phyloP scores from a whole-genome alignment of 2,113 vertebrate species.

The Aplodontia rufa region DNA sequence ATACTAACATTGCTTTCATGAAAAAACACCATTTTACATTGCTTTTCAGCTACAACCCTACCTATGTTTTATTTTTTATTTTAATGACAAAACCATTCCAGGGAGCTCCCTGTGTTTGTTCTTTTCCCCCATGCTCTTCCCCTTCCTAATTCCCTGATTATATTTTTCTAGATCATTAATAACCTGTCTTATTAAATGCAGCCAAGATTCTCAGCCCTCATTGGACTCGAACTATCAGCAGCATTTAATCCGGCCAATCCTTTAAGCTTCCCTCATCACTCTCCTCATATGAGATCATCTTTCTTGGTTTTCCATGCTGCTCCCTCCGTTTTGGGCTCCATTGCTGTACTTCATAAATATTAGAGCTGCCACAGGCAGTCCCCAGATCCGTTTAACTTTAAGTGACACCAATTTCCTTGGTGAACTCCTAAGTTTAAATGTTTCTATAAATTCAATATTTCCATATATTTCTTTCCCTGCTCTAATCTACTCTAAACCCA shows the following conservation, averaged over 20 bases:
- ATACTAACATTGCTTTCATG: background rate
- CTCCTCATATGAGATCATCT: background rate
- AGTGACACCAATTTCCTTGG: background rate
- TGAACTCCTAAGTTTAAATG: background rate
- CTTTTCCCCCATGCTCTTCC: background rate
- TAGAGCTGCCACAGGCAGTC: no score
- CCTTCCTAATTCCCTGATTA: background rate
- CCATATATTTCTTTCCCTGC: background rate
- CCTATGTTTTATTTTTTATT: background rate
- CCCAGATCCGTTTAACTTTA: background rate
- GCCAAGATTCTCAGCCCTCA: background rate
- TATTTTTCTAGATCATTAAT: background rate
- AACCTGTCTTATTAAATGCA: background rate
- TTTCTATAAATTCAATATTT: background rate
- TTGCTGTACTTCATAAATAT: background rate
- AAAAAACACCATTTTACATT: background rate
- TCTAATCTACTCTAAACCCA: background rate
- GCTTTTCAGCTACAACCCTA: background rate
- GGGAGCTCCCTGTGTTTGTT: background rate
- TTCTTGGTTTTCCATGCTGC: background rate
- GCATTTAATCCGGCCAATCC: background rate
- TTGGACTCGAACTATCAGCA: no score
- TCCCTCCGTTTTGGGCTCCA: background rate
- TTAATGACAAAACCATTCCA: background rate
- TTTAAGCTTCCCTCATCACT: background rate